These are phyloP conservation scores for Acromyrmex charruanus DNA, from an alignment of 1,140 invertebrate species.

Conservation along the genomic window DNA sequence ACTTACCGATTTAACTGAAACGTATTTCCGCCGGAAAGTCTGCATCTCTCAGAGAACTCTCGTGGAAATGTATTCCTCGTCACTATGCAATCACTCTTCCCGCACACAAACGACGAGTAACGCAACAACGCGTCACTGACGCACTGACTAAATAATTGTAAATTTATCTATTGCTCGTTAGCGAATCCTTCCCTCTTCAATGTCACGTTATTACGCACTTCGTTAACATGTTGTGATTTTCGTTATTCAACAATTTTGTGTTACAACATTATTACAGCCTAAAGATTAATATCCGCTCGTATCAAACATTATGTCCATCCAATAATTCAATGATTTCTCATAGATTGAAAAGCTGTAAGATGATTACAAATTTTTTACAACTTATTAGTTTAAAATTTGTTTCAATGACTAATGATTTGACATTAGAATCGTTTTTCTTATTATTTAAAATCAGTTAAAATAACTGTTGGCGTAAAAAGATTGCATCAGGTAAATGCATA, in stretches of 20 bases:
- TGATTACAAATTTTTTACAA: not conserved
- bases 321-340: not conserved
- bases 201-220: not conserved
- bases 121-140: not conserved
- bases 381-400: not conserved
- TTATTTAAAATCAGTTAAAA: conserved; percentile 5
- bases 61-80: conserved; percentile 5
- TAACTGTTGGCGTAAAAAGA: not conserved
- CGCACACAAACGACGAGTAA: not conserved
- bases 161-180: conserved; percentile 30
- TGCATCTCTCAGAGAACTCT: not conserved
- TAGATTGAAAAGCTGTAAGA: not conserved
- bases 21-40: not conserved
- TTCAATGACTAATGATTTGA: not conserved
- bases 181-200: not conserved
- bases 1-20: conserved; percentile 21
- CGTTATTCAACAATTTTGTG: not conserved
- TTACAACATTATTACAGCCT: not conserved
- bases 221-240: not conserved
- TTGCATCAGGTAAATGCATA: not conserved
- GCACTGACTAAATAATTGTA: conserved; percentile 10
- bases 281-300: not conserved
- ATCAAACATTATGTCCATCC: not conserved
- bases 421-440: not conserved
- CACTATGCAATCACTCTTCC: conserved; percentile 5